Conservation (phyloP, 1,140 invertebrate species). For the Bombus sibiricus region DNA sequence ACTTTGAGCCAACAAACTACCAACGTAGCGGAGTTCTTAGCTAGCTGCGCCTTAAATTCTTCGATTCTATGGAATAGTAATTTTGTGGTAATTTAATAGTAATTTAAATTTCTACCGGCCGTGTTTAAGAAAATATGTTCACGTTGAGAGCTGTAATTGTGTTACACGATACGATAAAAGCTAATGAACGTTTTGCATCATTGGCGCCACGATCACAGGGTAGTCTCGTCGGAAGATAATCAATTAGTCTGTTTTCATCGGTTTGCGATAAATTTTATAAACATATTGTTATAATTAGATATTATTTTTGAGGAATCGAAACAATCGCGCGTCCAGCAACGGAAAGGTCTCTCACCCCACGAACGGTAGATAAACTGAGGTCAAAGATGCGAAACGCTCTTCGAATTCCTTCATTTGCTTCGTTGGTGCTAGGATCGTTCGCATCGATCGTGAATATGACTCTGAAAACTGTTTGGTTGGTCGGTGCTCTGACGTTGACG, state of each 20-base stretch:
- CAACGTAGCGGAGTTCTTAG: neutral
- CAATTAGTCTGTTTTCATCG: neutral
- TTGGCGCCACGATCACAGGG: neutral
- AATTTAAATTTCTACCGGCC: neutral
- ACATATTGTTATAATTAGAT: constrained; percentile 18
- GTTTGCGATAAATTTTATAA: constrained; percentile 15
- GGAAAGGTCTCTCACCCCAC: constrained; percentile 35
- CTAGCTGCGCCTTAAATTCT: neutral
- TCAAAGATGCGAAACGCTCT: constrained; percentile 43
- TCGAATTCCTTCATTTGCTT: constrained; percentile 25
- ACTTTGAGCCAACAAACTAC: neutral
- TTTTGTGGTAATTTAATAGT: neutral
- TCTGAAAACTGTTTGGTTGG: neutral
- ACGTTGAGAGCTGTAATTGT: neutral
- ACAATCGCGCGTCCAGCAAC: neutral
- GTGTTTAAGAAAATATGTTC: neutral
- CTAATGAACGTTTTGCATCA: neutral
- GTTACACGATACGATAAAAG: neutral
- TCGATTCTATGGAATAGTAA: neutral
- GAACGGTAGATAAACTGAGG: constrained; percentile 50
- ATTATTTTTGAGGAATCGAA: neutral
- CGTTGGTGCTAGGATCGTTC: neutral
- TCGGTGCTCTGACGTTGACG: neutral
- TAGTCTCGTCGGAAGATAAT: neutral
- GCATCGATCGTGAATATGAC: constrained; percentile 41